Percentiles rank a stretch among this genome's conserved stretches.
These are phyloP conservation scores for Synaphobranchus kaupii DNA, from an alignment of 2,797 vertebrate genomes.

Conservation along the genomic window DNA sequence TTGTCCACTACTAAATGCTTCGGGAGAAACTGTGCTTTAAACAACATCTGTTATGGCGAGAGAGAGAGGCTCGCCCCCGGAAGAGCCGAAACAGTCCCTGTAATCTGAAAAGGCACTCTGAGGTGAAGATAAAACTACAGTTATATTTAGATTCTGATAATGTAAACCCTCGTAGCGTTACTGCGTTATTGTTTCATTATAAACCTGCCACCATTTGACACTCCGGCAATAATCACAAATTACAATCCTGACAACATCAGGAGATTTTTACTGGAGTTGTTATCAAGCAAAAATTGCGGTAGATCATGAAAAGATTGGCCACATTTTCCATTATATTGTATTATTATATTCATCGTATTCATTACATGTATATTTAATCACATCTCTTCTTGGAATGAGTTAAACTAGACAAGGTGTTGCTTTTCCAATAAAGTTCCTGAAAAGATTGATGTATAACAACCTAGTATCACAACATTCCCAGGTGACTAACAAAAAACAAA, in stretches of 20 bases:
- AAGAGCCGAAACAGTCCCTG: background rate
- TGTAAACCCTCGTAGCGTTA: background rate
- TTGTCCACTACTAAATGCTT: slow-evolving; percentile 37
- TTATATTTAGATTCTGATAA: background rate
- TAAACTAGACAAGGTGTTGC: background rate
- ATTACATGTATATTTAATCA: slow-evolving; percentile 4
- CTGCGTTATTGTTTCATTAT: background rate
- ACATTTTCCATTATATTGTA: background rate
- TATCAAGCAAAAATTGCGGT: background rate
- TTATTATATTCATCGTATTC: background rate
- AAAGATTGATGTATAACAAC: background rate
- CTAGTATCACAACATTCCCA: background rate
- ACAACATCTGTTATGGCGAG: slow-evolving; percentile 17
- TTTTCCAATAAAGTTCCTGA: background rate
- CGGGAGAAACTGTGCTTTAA: slow-evolving; percentile 6
- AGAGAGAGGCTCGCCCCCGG: background rate
- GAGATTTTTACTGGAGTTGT: slow-evolving; percentile 5
- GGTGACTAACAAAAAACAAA: background rate
- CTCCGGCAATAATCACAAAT: slow-evolving; percentile 7
- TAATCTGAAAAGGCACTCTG: background rate
- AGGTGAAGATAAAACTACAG: background rate
- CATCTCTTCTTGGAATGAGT: background rate
- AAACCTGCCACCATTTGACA: background rate
- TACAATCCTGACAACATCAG: background rate
- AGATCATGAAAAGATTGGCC: background rate